These are phyloP conservation scores for Eubasilissa splendida DNA, from an alignment of 2,888 invertebrate species.

Conservation along the genomic window DNA sequence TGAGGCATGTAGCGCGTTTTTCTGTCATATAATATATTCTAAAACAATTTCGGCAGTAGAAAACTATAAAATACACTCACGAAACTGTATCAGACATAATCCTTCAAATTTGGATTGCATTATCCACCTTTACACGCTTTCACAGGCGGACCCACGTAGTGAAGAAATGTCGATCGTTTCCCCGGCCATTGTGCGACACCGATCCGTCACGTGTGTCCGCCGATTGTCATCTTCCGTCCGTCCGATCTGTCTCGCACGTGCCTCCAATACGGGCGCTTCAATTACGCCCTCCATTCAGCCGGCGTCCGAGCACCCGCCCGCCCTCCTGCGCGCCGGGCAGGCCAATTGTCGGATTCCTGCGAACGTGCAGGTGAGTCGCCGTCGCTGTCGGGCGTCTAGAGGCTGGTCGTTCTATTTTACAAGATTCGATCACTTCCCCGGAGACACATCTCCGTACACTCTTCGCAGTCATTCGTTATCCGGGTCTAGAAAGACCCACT, in stretches of 20 bases:
- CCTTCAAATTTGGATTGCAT: constrained; percentile 14
- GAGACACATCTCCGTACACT: no score
- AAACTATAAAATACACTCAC: neutral
- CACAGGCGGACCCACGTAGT: constrained; percentile 12
- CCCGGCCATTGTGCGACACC: constrained; percentile 15
- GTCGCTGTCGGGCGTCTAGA: no score
- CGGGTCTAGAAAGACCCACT: no score
- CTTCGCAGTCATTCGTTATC: no score
- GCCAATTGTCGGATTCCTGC: no score
- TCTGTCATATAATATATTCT: no score
- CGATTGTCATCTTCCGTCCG: constrained; percentile 36
- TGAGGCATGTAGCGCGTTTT: no score
- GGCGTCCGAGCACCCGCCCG: neutral
- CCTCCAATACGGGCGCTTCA: constrained; percentile 40
- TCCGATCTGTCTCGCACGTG: constrained; percentile 39
- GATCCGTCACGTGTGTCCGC: constrained; percentile 37
- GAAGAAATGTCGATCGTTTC: constrained; percentile 28
- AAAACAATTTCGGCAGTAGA: no score
- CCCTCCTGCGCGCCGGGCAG: neutral
- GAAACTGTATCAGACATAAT: neutral
- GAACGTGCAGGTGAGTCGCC: no score
- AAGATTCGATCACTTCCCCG: no score
- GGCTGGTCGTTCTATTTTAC: no score
- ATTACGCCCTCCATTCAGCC: constrained; percentile 50
- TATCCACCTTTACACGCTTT: constrained; percentile 7